phyloP scores from a whole-genome alignment of 1,140 invertebrate species.

The Formica selysi region DNA sequence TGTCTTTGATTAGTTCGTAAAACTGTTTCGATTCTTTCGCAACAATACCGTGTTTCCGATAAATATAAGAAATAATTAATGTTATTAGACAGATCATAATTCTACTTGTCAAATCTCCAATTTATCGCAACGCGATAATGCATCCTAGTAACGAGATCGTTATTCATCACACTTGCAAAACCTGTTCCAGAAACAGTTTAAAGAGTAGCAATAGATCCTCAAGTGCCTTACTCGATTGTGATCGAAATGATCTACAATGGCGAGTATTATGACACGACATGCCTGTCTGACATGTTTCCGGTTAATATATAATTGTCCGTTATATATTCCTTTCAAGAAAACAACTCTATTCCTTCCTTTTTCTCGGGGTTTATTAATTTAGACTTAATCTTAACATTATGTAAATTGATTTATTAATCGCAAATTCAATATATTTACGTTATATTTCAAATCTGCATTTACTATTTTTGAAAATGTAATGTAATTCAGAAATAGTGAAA shows the following conservation, averaged over 20 bases:
- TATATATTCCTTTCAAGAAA: constrained; percentile 26
- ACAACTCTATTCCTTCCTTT: constrained; percentile 15
- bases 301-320: constrained; percentile 13
- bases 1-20: background rate
- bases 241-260: constrained; percentile 53
- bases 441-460: too few relatives aligned
- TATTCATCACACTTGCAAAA: constrained; percentile 31
- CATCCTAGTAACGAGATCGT: constrained; percentile 36
- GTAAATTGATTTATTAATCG: background rate
- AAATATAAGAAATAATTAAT: constrained; percentile 5
- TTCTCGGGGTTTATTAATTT: background rate
- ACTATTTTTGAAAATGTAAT: too few relatives aligned
- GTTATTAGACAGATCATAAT: constrained; percentile 2
- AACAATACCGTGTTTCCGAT: background rate
- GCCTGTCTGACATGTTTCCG: constrained; percentile 30
- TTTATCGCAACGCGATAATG: constrained; percentile 31
- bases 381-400: background rate
- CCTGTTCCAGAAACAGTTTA: constrained; percentile 24
- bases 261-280: constrained; percentile 30
- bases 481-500: too few relatives aligned
- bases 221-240: constrained; percentile 48
- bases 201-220: constrained; percentile 32
- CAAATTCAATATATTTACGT: background rate
- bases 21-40: background rate
- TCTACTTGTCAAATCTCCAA: constrained; percentile 11